phyloP scores from a whole-genome alignment of 2,888 invertebrate species.

The Dusona sp. region DNA sequence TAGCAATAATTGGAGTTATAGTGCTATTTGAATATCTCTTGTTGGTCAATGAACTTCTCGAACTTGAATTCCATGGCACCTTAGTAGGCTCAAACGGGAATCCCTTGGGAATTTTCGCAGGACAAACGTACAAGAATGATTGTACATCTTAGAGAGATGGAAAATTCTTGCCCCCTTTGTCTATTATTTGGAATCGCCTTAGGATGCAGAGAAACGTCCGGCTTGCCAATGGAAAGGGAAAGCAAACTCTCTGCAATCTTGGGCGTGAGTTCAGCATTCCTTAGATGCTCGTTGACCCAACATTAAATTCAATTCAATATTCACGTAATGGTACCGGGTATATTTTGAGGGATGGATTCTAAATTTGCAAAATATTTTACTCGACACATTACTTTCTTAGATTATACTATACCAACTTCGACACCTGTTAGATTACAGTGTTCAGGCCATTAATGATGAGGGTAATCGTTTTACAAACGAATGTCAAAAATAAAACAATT shows the following conservation, averaged over 20 bases:
- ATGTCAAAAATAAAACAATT: conserved; percentile 22
- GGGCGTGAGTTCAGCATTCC: conserved; percentile 67
- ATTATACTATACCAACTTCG: background rate
- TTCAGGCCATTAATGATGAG: background rate
- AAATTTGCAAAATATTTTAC: background rate
- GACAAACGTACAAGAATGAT: conserved; percentile 71
- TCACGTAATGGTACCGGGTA: background rate
- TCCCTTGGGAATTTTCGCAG: conserved; percentile 71
- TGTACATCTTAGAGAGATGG: conserved; percentile 69
- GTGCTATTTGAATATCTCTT: conserved; percentile 21
- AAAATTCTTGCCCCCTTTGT: conserved; percentile 69
- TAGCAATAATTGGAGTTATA: conserved; percentile 56
- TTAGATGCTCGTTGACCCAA: conserved; percentile 67
- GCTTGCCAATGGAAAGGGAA: conserved; percentile 1
- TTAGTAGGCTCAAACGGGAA: conserved; percentile 64
- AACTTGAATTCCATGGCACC: conserved; percentile 50
- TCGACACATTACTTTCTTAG: background rate
- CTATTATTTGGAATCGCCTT: conserved; percentile 64
- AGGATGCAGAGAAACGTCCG: conserved; percentile 47
- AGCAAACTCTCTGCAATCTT: conserved; percentile 70
- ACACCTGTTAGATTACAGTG: background rate
- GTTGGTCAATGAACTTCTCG: conserved; percentile 15
- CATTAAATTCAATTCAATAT: conserved; percentile 33
- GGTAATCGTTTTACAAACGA: conserved; percentile 15
- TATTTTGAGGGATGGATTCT: background rate